Base-by-base conservation (phyloP, 35 echinoderm and acorn worm species). In the Eucidaris tribuloides region DNA sequence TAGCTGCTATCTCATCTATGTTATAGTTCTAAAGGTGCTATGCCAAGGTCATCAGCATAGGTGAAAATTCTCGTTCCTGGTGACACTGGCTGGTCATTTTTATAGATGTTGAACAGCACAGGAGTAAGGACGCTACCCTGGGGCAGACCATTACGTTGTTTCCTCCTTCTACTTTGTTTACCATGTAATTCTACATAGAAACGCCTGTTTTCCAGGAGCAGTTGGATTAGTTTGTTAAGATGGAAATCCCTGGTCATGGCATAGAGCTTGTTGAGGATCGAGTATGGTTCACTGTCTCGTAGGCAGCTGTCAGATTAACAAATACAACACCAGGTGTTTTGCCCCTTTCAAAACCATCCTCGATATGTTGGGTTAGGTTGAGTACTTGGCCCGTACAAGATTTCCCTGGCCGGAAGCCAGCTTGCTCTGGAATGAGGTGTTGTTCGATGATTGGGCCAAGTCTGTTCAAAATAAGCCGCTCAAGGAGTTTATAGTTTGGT, bases 111-210 rank as follows among this genome's bases (percentile, higher is more conserved):
- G 46, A 71, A 58, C 25, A 89, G 79, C 20, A 89, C 40, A 5
- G 79, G 86, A 38, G 86, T 79, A 38, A 89, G 79, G 4, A 89
- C 86, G 46, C 79, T 89, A 13, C 65, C 78, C 64, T 82, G 86
- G 14, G 86, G 86, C n/a, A 91, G 89, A n/a, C 58, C 89, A 80
- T 91, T 91, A 52, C 76, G 44, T 32, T 62, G 57, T 65, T 44
- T 85, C 28, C 76, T 52, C 82, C 82, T 80, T 44, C 89, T 85
- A 45, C 71, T 85, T 17, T 22, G 32, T 40, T 90, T 90, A 1
- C 88, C 70, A 31, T 49, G 45, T 3, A 90, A 54, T 30, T 90
- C 65, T 17, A 90, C 49, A 55, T 11, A 90, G 65, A 90, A 83
- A 34, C 42, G 62, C 32, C 87, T 71, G 34, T 89, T 89, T 59